Evolutionary conservation across 2,797 vertebrate genomes (phyloP).

Genomic region (Erpetoichthys calabaricus): DNA sequence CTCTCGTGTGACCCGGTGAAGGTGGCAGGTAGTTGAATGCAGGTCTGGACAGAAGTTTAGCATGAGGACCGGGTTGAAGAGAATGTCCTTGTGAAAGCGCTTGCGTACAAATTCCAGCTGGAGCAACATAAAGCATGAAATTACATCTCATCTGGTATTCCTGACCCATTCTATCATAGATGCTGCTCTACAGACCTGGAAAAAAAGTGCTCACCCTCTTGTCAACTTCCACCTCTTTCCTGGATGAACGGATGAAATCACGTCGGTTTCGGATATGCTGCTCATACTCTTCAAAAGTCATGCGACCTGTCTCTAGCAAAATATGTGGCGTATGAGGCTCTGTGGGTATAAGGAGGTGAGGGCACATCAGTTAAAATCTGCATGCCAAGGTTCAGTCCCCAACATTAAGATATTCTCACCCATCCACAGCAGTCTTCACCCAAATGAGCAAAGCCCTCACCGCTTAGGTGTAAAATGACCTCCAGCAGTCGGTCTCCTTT

Average conservation of each 20-base stretch:
- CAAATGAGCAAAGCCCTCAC: conserved; percentile 41
- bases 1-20: conserved; percentile 71
- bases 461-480: conserved; percentile 84
- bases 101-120: conserved; percentile 83
- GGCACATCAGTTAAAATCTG: neutral
- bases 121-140: neutral
- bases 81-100: conserved; percentile 88
- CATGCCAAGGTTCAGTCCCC: neutral
- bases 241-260: conserved; percentile 63
- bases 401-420: neutral
- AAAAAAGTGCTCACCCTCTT: conserved; percentile 53
- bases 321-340: conserved; percentile 82
- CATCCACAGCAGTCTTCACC: no score
- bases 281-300: conserved; percentile 73
- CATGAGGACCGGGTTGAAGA: conserved; percentile 80
- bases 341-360: conserved; percentile 21
- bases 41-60: conserved; percentile 83
- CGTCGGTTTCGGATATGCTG: conserved; percentile 60
- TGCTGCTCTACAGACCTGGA: no score
- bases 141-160: neutral
- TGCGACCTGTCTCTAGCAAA: conserved; percentile 68
- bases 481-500: conserved; percentile 73
- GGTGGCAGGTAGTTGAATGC: conserved; percentile 44
- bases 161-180: neutral
- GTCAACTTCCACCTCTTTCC: conserved; percentile 63